Base-by-base conservation (phyloP, 2,113 vertebrate genomes). In the Myotis davidii region DNA sequence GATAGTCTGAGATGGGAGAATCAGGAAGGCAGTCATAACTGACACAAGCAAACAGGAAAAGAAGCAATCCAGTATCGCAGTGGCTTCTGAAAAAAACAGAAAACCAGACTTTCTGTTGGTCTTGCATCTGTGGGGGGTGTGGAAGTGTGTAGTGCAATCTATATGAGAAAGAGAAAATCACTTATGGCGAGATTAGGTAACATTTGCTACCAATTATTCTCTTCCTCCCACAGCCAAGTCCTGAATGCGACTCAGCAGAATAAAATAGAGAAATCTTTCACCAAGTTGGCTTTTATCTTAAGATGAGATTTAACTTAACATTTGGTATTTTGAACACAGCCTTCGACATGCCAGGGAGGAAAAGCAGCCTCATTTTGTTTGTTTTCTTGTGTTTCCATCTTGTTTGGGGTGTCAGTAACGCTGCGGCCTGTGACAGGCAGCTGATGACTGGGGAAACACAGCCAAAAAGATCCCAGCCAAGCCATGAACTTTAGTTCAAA, bases 391-490 rank as follows among this genome's bases (percentile, higher is more conserved):
- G 23, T 88, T 92, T 34, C 48, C 56, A 1, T 72, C 92, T 95
- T 86, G 48, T 90, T 95, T 96, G 59, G 54, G 0, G 50, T 96
- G 94, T 97, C 87, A 91, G 12, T 20, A 0, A 0, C 8, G 25
- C 0, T 0, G 0, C 9, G 90, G 79, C 88, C 88, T 27, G 0
- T 37, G 42, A 91, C 90, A 79, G 96, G 94, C 96, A 91, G 92
- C 95, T 96, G 82, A 65, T 86, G 54, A 4, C 90, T 34, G 18
- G 25, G 96, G 78, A 61, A 92, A 20, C 0, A 42, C 64, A 74
- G 90, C 93, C 85, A 94, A 90, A 69, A 96, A 95, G 93, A 73
- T 85, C 76, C 64, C 50, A 76, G 96, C 96, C 77, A 94, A 94
- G 94, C 91, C 88, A 23, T 79, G 92, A 88, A 96, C 32, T 94